Evolutionary conservation across 1,140 invertebrate genomes (phyloP), one percentile per base, ranked within the genome.

Genomic region (Potamilus streckersoni): DNA sequence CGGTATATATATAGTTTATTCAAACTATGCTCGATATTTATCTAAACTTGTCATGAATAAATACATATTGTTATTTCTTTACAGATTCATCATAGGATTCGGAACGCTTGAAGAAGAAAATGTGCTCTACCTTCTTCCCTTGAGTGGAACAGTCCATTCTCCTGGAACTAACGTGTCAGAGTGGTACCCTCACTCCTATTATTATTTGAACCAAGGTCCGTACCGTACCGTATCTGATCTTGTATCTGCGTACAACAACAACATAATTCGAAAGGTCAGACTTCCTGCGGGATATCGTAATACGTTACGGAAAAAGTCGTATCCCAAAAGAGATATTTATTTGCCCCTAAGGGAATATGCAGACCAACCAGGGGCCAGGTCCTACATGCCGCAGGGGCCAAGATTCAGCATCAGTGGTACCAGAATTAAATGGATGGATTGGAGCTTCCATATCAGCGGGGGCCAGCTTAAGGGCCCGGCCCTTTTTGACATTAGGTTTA

Each of bases 401-500:
- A 65, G 86, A 38, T 86, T 81, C 71, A 76, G 27, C 14, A 66
- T 86, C 8, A 16, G 69, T 2, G 83, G 80, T 19, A 74, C 81
- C 58, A 66, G 65, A 49, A 73, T 87, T 2, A 57, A 31, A 31
- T 31, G 27, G 27, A 31, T 31, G 27, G 27, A 31, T 31, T 31
- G 27, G 27, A 31, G 27, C 70, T 82, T 87, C 56, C 77, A 85
- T 60, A 72, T 81, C 20, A 74, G 79, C 0, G 69, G 83, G 17
- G 79, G 79, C 0, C 79, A 82, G 14, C 74, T 78, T 12, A 61
- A 80, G 17, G 84, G 85, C 3, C 59, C 80, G 1, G 82, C 83
- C 64, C 38, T 88, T 16, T 80, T 81, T 59, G 75, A 87, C 63
- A 67, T 87, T 14, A 69, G 71, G 38, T 85, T 81, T 72, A 60